A percentile compares a stretch with the other conserved stretches of the same genome.
phyloP scores from a whole-genome alignment of 2,113 vertebrate species.

The Lamprotornis superbus region DNA sequence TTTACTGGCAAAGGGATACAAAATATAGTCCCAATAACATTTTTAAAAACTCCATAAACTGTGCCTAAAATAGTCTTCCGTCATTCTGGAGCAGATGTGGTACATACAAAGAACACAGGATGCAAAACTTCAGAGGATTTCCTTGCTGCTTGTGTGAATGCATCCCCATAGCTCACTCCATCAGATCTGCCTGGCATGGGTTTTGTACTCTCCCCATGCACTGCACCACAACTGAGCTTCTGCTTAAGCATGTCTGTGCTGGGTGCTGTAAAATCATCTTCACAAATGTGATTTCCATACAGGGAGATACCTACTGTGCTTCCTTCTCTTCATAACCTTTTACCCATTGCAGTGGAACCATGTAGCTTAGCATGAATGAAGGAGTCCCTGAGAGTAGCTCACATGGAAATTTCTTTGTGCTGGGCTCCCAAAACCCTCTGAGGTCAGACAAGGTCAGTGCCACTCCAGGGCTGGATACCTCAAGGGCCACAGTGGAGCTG shows the following conservation, averaged over 20 bases:
- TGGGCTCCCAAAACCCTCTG: background rate
- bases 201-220: background rate
- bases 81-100: constrained; percentile 18
- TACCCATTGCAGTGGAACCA: background rate
- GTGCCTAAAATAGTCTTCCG: constrained; percentile 39
- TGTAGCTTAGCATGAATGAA: background rate
- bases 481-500: background rate
- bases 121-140: background rate
- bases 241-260: background rate
- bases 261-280: background rate
- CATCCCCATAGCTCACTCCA: background rate
- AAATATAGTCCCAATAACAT: constrained; percentile 57
- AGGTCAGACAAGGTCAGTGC: background rate
- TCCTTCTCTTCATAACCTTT: background rate
- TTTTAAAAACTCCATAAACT: constrained; percentile 63
- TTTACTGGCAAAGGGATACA: constrained; percentile 54
- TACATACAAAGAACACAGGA: background rate
- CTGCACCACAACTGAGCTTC: background rate
- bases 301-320: background rate
- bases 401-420: background rate
- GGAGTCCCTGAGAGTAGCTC: background rate
- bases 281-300: background rate
- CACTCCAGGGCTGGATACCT: accelerated
- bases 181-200: background rate
- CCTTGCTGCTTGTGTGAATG: background rate